Evolutionary conservation across 35 echinoderm and acorn worm species (phyloP).

Genomic region (Heliocidaris erythrogramma): DNA sequence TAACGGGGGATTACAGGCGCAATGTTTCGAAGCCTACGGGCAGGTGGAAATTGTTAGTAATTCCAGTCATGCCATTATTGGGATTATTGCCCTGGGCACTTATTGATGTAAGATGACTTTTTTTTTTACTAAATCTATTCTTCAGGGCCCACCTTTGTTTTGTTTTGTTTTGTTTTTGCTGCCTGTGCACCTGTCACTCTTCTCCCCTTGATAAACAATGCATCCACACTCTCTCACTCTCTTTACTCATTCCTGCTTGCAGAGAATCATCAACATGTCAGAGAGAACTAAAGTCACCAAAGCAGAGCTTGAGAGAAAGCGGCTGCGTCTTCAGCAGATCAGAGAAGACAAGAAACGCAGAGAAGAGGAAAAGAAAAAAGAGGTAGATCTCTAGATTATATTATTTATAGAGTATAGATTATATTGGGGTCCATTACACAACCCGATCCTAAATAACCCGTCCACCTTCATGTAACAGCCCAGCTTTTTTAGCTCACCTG

Average conservation of each 20-base stretch:
- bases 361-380: slow-evolving; percentile 75
- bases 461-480: not conserved
- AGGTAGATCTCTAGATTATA: slow-evolving; percentile 23
- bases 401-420: not conserved
- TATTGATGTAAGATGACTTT: no score
- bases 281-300: slow-evolving; percentile 65
- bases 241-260: not conserved
- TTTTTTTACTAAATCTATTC: no score
- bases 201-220: not conserved
- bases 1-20: no score
- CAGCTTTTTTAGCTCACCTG: no score
- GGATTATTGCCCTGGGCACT: no score
- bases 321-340: slow-evolving; percentile 77
- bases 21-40: no score
- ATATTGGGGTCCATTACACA: not conserved
- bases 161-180: no score
- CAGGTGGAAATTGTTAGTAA: no score
- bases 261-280: slow-evolving; percentile 47
- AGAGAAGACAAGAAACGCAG: slow-evolving; percentile 74
- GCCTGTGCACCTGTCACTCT: no score
- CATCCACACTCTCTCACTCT: not conserved
- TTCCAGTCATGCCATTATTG: no score
- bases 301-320: slow-evolving; percentile 82
- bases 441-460: not conserved
- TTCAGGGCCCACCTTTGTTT: no score